Base-by-base conservation (phyloP, 2,797 vertebrate species). In the Pipistrellus pygmaeus region DNA sequence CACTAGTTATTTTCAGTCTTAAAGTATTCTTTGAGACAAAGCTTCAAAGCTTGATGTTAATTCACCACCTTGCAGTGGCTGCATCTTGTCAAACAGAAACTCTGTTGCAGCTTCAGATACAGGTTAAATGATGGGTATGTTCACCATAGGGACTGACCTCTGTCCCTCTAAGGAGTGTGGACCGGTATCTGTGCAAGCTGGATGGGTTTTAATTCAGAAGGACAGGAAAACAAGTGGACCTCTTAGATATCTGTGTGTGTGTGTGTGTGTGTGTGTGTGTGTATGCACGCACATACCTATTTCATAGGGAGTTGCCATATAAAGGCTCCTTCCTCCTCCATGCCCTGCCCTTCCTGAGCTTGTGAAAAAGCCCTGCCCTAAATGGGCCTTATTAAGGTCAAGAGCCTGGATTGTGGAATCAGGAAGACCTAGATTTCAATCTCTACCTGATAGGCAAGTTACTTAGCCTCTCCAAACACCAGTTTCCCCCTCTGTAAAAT, bases 21-120 rank as follows among this genome's bases (percentile, higher is more conserved):
- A 51, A 95, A 94, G 90, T 93, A 44, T 35, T 94, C 53, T 81
- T 78, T 20, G 0, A 92, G 84, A 84, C 80, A 84, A 41, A 84
- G 66, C 81, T 72, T 90, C 95, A 62, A 46, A 88, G 85, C n/a
- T n/a, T 46, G 76, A 57, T 88, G 77, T 46, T 66, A 85, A 84
- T 53, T 91, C 62, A 53, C 86, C 27, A 1, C 44, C 77, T 90
- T 80, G 64, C 85, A 66, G 10, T 78, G 57, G 23, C 66, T 89
- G 73, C 62, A 85, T 72, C 81, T 53, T 86, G 35, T 76, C 69
- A 23, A 62, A 41, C 25, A 21, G 48, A 88, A 82, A 78, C 18
- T 66, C 44, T 87, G 48, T 60, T 75, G 46, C 68, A 73, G 60
- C 48, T 57, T 86, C 64, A 81, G 46, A 41, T 20, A 20, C 60